phyloP scores from a whole-genome alignment of 53 echinoderm and acorn worm species.

The Holothuria leucospilota region DNA sequence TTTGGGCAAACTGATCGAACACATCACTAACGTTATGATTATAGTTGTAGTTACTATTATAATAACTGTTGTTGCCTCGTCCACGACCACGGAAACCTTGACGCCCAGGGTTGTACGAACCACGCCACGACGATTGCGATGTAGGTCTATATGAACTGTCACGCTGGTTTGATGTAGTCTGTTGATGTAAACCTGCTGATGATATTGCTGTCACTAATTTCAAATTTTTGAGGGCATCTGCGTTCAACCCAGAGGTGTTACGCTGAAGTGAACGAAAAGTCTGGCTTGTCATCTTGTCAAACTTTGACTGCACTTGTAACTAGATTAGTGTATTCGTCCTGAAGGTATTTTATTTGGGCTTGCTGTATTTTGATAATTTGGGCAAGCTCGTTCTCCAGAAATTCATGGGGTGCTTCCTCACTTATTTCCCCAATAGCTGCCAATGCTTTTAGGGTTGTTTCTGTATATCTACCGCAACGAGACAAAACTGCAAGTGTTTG shows the following conservation, averaged over 20 bases:
- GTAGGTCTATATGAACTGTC: too few species aligned
- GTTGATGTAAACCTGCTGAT: too few species aligned
- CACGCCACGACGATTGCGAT: too few species aligned
- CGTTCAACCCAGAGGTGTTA: conserved; percentile 3
- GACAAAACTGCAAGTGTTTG: conserved; percentile 14
- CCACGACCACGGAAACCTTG: too few species aligned
- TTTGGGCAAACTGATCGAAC: too few species aligned
- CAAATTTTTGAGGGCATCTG: conserved; percentile 4
- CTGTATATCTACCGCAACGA: conserved; percentile 27
- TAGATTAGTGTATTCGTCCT: conserved; percentile 26
- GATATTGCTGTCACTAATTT: conserved; percentile 9
- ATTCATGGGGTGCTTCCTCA: background rate
- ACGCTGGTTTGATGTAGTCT: too few species aligned
- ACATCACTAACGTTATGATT: too few species aligned
- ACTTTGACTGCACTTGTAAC: conserved; percentile 20
- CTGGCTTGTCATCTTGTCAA: conserved; percentile 13
- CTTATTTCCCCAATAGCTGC: background rate
- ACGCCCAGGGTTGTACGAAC: too few species aligned
- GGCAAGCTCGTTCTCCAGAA: background rate
- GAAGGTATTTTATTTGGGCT: conserved; percentile 21
- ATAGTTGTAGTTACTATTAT: too few species aligned
- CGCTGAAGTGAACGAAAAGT: conserved; percentile 31
- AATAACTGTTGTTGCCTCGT: too few species aligned
- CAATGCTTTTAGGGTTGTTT: conserved; percentile 19
- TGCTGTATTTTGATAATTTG: conserved; percentile 3